These are phyloP conservation scores for Amphiduros pacificus DNA, from an alignment of 2,888 invertebrate species.

Conservation along the genomic window DNA sequence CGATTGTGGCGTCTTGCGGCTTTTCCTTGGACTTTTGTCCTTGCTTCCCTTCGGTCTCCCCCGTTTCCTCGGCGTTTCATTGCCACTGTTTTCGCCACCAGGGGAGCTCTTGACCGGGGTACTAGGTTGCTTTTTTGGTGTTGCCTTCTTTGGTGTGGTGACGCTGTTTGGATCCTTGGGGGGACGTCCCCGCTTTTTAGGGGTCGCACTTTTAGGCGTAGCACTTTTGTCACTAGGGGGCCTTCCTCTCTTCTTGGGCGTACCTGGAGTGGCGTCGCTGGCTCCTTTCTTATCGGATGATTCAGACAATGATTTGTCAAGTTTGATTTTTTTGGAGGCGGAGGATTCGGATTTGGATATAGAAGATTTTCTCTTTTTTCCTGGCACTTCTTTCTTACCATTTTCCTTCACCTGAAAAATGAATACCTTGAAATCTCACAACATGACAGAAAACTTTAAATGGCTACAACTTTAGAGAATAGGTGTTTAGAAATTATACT, in stretches of 20 bases:
- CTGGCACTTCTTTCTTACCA: slow-evolving; percentile 32
- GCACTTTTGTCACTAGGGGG: too few relatives aligned
- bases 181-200: slow-evolving; percentile 3
- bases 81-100: too few relatives aligned
- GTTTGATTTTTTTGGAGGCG: too few relatives aligned
- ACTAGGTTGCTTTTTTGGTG: slow-evolving; percentile 7
- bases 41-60: not conserved
- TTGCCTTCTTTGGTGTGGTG: slow-evolving; percentile 4
- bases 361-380: not conserved
- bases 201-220: too few relatives aligned
- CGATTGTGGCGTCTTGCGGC: too few relatives aligned
- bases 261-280: not conserved
- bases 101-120: slow-evolving; percentile 5
- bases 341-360: not conserved
- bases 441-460: too few relatives aligned
- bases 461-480: too few relatives aligned
- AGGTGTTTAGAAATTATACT: too few relatives aligned
- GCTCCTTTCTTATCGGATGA: too few relatives aligned
- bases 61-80: too few relatives aligned
- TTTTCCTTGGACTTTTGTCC: not conserved
- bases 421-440: too few relatives aligned
- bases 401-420: slow-evolving; percentile 40
- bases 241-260: slow-evolving; percentile 5
- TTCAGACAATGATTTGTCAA: too few relatives aligned
- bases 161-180: slow-evolving; percentile 8